Evolutionary conservation across 2,888 invertebrate genomes (phyloP), one percentile per base, ranked within the genome.

Genomic region (Lydus trimaculatus): DNA sequence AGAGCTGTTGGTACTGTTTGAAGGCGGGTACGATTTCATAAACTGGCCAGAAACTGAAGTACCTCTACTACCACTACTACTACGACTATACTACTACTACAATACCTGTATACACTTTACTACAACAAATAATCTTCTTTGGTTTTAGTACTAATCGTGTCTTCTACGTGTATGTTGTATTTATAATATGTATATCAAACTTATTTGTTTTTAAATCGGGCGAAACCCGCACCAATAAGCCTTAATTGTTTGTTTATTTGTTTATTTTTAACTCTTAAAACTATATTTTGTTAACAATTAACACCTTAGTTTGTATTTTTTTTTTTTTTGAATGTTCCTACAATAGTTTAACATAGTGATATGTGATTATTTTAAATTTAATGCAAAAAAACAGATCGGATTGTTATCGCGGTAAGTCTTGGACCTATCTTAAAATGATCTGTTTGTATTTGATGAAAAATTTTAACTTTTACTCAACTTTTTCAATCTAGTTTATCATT

Each of bases 21-120:
- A 77, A 79, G 80, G 80, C 80, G 80, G 79, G 74, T 76, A 76
- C 70, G 73, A 67, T 69, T 73, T 69, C 72, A 71, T 72, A 72
- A 48, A 48, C 48, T 48, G 48, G 48, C 48, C 48, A 48, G 48
- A 48, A 20, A 48, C 7, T 48, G 48, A 23, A 23, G 48, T 48
- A 48, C 48, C 20, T 48, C 48, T 48, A 48, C 48, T 48, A 8
- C 48, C 20, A 48, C 48, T 23, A 48, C 39, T 43, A 43, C 39
- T 17, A 17, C 36, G 13, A 36, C 36, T n/a, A 39, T 17, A 43
- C 43, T 17, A 43, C 43, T 17, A 43, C 43, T 17, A 17, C 43
- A 43, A 17, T 17, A 17, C n/a, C n/a, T 43, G 43, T 17, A 43
- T 23, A 48, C 48, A 43, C 17, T 43, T 43, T 48, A 48, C 20